Evolutionary conservation across 2,113 vertebrate species (phyloP).

Genomic region (Heteronetta atricapilla): DNA sequence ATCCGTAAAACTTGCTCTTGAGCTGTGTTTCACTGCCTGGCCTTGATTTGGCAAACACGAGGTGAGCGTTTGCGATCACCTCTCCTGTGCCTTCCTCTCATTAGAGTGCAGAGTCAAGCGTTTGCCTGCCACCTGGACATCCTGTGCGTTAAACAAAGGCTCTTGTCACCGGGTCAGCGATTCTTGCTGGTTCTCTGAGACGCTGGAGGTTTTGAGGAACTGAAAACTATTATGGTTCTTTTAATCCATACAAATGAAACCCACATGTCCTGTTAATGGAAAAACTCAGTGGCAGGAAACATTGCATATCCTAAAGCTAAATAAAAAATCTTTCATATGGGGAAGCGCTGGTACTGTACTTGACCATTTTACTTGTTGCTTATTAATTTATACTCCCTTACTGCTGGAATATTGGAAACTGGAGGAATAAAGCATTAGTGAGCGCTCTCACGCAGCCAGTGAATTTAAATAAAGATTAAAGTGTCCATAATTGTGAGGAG

Average conservation of each 20-base stretch:
- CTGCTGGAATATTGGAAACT: not conserved
- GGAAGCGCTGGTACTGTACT: not conserved
- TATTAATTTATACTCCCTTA: constrained; percentile 5
- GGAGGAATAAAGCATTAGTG: not conserved
- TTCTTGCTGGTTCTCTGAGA: not conserved
- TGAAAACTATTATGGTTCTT: constrained; percentile 20
- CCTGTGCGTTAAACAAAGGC: not conserved
- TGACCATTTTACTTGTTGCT: constrained; percentile 16
- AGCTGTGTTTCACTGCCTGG: not conserved
- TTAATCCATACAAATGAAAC: constrained; percentile 51
- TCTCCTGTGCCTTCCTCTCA: not conserved
- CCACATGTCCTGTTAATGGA: constrained; percentile 20
- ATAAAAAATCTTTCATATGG: not conserved
- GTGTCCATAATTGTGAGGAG: not conserved
- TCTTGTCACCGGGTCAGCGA: constrained; percentile 5
- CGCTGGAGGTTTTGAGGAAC: not conserved
- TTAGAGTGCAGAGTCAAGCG: not conserved
- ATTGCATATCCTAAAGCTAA: constrained; percentile 38
- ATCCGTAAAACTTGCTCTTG: not conserved
- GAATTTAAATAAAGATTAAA: not conserved
- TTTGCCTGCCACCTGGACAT: not conserved
- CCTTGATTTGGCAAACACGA: not conserved
- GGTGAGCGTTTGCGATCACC: not conserved
- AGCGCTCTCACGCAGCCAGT: not conserved
- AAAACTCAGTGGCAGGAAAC: constrained; percentile 44